A percentile compares a stretch with the other conserved stretches of the same genome.
Evolutionary conservation across 2,888 invertebrate genomes (phyloP).

Genomic region (Polyommatus icarus): DNA sequence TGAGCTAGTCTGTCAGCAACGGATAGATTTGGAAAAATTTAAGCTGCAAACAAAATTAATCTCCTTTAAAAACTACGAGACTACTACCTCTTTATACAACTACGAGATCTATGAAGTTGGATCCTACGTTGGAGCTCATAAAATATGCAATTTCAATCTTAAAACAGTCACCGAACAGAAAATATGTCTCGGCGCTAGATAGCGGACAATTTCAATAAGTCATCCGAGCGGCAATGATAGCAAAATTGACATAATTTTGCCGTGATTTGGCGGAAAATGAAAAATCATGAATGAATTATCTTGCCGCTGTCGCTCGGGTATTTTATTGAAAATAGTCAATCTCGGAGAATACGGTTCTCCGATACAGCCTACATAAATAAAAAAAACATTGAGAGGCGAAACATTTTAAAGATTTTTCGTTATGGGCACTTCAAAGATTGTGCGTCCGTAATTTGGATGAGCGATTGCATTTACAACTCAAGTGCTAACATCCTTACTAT

Average conservation of each 20-base stretch:
- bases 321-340: conserved; percentile 20
- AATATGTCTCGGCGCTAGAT: conserved; percentile 9
- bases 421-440: not conserved
- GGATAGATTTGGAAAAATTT: not conserved
- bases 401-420: not conserved
- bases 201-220: conserved; percentile 17
- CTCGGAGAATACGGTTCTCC: not conserved
- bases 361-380: not conserved
- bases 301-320: conserved; percentile 12
- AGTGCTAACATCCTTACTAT: too few species aligned
- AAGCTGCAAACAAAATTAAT: not conserved
- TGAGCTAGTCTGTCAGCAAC: not conserved
- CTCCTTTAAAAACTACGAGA: not conserved
- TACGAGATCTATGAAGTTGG: not conserved
- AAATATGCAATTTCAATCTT: conserved; percentile 7
- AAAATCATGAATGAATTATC: conserved; percentile 21
- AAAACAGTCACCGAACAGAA: conserved; percentile 6
- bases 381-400: not conserved
- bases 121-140: not conserved
- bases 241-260: conserved; percentile 1
- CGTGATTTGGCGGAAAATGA: conserved; percentile 16
- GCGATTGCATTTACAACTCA: not conserved
- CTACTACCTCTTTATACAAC: not conserved
- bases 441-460: not conserved
- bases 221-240: conserved; percentile 13